These are phyloP conservation scores for Galemys pyrenaicus DNA, from an alignment of 2,113 vertebrate species.

Conservation along the genomic window DNA sequence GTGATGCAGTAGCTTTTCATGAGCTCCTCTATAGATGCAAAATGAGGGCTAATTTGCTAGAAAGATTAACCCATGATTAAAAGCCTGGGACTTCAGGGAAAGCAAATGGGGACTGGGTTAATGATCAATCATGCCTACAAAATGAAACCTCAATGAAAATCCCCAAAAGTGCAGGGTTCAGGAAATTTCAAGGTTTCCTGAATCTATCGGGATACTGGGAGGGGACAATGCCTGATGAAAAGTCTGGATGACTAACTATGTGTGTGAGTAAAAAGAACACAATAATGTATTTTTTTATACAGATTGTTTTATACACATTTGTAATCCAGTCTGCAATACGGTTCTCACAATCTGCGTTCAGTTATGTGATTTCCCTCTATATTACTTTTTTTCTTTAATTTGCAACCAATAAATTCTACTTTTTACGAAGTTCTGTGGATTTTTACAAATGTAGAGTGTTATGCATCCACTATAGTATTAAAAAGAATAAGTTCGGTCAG, in stretches of 20 bases:
- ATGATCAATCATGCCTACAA: background rate
- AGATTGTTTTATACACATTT: background rate
- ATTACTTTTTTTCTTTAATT: background rate
- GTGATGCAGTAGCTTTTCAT: background rate
- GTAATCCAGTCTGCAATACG: background rate
- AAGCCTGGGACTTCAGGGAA: background rate
- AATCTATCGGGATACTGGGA: background rate
- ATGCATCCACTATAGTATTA: background rate
- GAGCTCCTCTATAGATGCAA: background rate
- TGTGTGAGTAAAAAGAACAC: background rate
- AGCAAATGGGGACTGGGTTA: background rate
- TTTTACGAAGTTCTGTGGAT: background rate
- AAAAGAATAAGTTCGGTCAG: background rate
- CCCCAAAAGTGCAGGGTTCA: background rate
- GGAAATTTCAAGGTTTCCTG: background rate
- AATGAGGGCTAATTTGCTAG: background rate
- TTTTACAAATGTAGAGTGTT: background rate
- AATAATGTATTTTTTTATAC: background rate
- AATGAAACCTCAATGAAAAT: background rate
- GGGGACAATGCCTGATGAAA: too few relatives aligned
- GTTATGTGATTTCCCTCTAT: background rate
- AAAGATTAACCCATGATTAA: background rate
- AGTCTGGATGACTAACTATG: too few relatives aligned
- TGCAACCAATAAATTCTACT: background rate
- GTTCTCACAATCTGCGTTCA: background rate